Evolutionary conservation across 2,113 vertebrate species (phyloP).

Genomic region (Corythornis vintsioides): DNA sequence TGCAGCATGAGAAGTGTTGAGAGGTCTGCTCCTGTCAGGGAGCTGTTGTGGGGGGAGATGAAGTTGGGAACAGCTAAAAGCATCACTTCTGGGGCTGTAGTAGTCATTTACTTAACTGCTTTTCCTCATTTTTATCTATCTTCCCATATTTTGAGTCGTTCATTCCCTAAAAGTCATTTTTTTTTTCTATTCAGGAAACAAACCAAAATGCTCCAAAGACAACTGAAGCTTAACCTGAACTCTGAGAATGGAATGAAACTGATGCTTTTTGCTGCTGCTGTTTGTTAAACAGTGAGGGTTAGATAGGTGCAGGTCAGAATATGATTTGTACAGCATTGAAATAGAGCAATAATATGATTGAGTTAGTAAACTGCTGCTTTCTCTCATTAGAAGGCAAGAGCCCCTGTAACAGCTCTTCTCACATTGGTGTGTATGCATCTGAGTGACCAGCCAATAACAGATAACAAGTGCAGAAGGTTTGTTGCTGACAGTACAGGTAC

Average conservation of each 20-base stretch:
- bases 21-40: background rate
- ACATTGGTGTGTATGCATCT: background rate
- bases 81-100: background rate
- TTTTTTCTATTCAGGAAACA: background rate
- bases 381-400: background rate
- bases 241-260: background rate
- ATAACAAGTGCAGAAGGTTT: conserved; percentile 32
- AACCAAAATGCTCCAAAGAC: background rate
- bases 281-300: background rate
- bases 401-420: background rate
- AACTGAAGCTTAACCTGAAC: background rate
- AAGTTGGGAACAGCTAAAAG: background rate
- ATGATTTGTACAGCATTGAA: background rate
- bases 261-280: background rate
- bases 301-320: background rate
- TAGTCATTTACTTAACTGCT: background rate
- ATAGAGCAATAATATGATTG: background rate
- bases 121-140: background rate
- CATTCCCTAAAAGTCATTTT: background rate
- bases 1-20: background rate
- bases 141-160: background rate
- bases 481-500: background rate
- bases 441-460: conserved; percentile 57
- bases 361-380: background rate
- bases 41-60: background rate